Conservation (phyloP, 2,113 vertebrate species). For the Podarcis cretensis region DNA sequence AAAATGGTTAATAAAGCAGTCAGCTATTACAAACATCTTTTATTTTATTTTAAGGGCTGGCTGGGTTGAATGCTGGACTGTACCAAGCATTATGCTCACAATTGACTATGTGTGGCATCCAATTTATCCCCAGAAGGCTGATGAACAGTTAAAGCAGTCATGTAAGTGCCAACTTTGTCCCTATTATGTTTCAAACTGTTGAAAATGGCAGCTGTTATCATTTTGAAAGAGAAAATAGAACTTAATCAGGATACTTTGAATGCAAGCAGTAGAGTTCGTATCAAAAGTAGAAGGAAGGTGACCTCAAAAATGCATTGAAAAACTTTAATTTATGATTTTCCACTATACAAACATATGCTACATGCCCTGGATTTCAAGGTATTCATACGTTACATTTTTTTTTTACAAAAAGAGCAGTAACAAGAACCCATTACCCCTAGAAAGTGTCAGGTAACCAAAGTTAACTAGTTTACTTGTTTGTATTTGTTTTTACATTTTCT, state of each 20-base stretch:
- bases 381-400: no score
- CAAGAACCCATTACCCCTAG: no score
- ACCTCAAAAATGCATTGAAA: not conserved
- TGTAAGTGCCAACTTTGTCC: constrained; percentile 77
- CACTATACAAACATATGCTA: no score
- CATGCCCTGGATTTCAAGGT: no score
- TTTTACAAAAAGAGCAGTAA: no score
- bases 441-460: no score
- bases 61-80: constrained; percentile 98
- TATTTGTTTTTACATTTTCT: no score
- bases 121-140: constrained; percentile 96
- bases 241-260: not conserved
- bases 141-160: constrained; percentile 95
- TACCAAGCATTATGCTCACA: constrained; percentile 92
- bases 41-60: constrained; percentile 80
- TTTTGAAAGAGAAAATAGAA: not conserved
- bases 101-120: constrained; percentile 99
- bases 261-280: not conserved
- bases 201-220: not conserved
- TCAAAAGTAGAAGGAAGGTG: no score
- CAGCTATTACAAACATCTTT: constrained; percentile 37
- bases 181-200: not conserved
- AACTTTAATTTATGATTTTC: no score
- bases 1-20: not conserved
- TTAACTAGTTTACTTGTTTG: no score